Evolutionary conservation across 1,140 invertebrate genomes (phyloP).

Genomic region (Saccostrea cuccullata): DNA sequence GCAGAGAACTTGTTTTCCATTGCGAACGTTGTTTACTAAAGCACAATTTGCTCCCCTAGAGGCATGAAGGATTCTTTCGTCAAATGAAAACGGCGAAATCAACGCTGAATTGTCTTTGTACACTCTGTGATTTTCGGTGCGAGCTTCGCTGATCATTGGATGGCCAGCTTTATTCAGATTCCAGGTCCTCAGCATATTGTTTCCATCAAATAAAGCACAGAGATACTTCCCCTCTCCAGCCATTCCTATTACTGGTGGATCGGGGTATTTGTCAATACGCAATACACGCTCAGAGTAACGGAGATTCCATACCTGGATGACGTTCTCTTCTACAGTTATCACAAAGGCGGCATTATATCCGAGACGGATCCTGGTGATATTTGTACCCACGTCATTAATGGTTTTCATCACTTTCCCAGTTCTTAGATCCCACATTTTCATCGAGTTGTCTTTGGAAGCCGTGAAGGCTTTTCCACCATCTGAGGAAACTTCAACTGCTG

Average conservation of each 20-base stretch:
- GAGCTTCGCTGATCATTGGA: conserved; percentile 62
- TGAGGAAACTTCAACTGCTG: conserved; percentile 71
- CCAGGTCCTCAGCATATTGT: conserved; percentile 73
- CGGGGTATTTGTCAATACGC: conserved; percentile 66
- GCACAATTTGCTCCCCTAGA: conserved; percentile 69
- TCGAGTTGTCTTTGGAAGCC: conserved; percentile 72
- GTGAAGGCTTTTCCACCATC: conserved; percentile 74
- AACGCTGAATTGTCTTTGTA: conserved; percentile 72
- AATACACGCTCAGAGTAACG: conserved; percentile 62
- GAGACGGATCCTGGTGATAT: conserved; percentile 66
- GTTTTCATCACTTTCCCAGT: conserved; percentile 73
- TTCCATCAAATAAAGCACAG: conserved; percentile 73
- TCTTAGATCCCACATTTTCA: conserved; percentile 76
- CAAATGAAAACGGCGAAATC: conserved; percentile 63
- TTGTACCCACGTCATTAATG: conserved; percentile 69
- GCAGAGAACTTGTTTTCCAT: conserved; percentile 69
- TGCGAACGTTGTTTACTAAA: conserved; percentile 67
- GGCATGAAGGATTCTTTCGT: conserved; percentile 71
- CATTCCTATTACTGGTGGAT: conserved; percentile 70
- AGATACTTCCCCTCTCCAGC: conserved; percentile 70
- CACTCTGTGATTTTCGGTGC: conserved; percentile 65
- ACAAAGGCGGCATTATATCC: conserved; percentile 66
- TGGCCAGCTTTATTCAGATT: conserved; percentile 62
- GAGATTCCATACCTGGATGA: conserved; percentile 73
- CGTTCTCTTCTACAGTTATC: conserved; percentile 69